Evolutionary conservation across 2,888 invertebrate species (phyloP), one percentile per base, ranked within the genome.

Genomic region (Cerastoderma edule): DNA sequence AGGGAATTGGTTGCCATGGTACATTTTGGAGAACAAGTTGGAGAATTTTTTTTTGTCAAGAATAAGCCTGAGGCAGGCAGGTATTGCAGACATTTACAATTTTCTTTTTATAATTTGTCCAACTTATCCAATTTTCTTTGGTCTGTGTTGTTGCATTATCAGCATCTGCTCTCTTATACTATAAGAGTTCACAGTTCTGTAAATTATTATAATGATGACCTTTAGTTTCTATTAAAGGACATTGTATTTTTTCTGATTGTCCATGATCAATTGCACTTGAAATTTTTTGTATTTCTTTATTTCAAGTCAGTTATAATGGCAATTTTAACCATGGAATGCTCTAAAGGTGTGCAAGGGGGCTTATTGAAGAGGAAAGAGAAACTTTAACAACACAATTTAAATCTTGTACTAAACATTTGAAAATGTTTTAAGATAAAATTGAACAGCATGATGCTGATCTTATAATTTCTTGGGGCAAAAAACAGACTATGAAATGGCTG

Each of bases 401-500:
- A 22, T 33, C 39, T 53, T 32, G 67, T 50, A 35, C 39, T 30
- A 53, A 67, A 53, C 67, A 50, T 22, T 46, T 67, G 5, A 19
- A 24, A n/a, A 16, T 32, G 13, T 67, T 53, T 53, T 46, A 53
- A 6, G 48, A 67, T 10, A 46, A 67, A 67, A 33, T 27, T 67
- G 6, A 67, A 8, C 30, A 48, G 28, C 33, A 44, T 2, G 22
- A 39, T 46, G 22, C 67, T 24, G 53, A 6, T 24, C 67, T 53
- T 16, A 28, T 53, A 22, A 2, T 53, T 16, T 67, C 67, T n/a
- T 50, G 67, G 67, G 4, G 53, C 50, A 35, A 50, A 53, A 28
- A 53, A 67, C 53, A 35, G 53, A 2, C 54, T 67, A 53, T 50
- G 67, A 24, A 67, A 67, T 44, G 44, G 19, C 44, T 19, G 19